A percentile compares a stretch with the other conserved stretches of the same genome.
These are phyloP conservation scores for Rallus limicola DNA, from an alignment of 2,113 vertebrate genomes.

Conservation along the genomic window DNA sequence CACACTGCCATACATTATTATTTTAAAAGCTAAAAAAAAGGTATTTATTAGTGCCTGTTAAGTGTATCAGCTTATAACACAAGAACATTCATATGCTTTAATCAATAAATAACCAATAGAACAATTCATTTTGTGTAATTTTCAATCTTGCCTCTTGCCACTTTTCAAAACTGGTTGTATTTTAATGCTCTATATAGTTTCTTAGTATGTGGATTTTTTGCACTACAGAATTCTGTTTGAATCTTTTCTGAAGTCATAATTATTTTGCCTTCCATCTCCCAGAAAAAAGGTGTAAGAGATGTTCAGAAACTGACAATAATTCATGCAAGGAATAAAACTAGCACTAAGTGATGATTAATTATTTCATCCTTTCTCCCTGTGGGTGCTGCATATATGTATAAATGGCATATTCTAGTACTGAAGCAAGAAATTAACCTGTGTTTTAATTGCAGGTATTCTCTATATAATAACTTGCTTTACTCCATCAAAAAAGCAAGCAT, in stretches of 20 bases:
- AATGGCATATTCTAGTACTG: background rate
- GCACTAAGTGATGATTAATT: background rate
- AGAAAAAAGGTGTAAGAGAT: background rate
- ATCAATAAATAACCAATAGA: background rate
- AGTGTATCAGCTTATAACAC: background rate
- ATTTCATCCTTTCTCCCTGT: background rate
- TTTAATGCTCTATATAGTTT: background rate
- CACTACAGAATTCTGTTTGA: background rate
- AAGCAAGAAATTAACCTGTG: background rate
- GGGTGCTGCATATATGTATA: background rate
- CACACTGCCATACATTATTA: background rate
- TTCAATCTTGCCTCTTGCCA: background rate
- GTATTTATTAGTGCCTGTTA: background rate
- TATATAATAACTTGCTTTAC: background rate
- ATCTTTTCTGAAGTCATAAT: background rate
- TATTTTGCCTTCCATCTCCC: background rate
- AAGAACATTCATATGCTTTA: background rate
- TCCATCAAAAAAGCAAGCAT: background rate
- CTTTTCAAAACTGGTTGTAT: background rate
- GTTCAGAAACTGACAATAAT: background rate
- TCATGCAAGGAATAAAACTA: background rate
- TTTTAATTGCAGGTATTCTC: slow-evolving; percentile 4
- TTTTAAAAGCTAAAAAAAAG: background rate
- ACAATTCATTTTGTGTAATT: background rate
- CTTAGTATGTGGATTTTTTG: background rate